Evolutionary conservation across 2,797 vertebrate species (phyloP), one percentile per base, ranked within the genome.

Genomic region (Natrix natrix): DNA sequence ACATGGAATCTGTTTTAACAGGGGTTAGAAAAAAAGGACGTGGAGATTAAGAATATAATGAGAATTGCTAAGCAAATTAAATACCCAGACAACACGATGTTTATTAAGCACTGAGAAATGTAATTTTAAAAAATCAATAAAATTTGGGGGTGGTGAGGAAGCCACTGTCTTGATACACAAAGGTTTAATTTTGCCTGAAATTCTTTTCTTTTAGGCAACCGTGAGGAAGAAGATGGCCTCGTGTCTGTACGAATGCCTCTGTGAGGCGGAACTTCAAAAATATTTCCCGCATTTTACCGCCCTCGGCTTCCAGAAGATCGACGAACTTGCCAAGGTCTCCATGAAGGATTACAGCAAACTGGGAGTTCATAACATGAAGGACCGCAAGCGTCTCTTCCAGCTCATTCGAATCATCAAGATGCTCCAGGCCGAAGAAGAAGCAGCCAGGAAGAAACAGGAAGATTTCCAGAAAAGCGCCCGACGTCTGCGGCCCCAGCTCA

Each of bases 171-270:
- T 63, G 26, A 11, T 93, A 54, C 13, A 17, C 90, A 86, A 93
- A 52, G 91, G 43, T 74, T 94, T 93, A 16, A 28, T 90, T 95
- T 88, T 95, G 1, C 43, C 24, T 91, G 83, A 55, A 28, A 91
- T 92, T 96, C 14, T 60, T 91, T 94, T 94, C 56, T 60, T 94
- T 86, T 94, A 92, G 54, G 22, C 95, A 92, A 87, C 54, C 92
- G 95, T 92, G 94, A 69, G 89, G 93, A 95, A 66, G 92, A 97
- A 96, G 94, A 98, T 98, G 98, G 96, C 98, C 59, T 98, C 98
- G 55, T 98, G 97, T 94, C 97, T 99, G 59, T 98, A 98, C 61
- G 98, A 99, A 95, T 99, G 98, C 96, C 98, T 99, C 95, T 97
- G 96, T 96, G 98, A 98, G 22, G 98, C 98, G 91, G 98, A 98